phyloP scores from a whole-genome alignment of 1,140 invertebrate genomes.

The Drosophila athabasca region DNA sequence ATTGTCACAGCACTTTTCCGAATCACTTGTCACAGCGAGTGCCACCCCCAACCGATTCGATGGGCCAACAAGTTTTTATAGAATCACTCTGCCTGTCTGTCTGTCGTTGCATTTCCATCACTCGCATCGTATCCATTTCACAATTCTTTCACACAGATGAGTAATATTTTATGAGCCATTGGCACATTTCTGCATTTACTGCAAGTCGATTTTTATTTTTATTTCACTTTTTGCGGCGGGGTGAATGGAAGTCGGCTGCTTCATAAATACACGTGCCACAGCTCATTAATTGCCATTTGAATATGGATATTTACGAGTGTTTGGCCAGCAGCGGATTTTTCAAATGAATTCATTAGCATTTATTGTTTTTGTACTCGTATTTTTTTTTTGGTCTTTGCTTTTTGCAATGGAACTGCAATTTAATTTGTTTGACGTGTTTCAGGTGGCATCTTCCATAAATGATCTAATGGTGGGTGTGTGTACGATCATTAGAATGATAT shows the following conservation, averaged over 20 bases:
- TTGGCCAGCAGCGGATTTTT: conserved; percentile 13
- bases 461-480: conserved; percentile 12
- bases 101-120: conserved; percentile 27
- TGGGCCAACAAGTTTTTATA: conserved; percentile 1
- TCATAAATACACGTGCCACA: conserved; percentile 16
- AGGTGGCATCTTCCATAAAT: not conserved
- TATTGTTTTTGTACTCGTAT: conserved; percentile 6
- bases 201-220: conserved; percentile 19
- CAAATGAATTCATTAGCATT: conserved; percentile 33
- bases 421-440: conserved; percentile 42
- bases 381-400: conserved; percentile 4
- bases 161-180: conserved; percentile 19
- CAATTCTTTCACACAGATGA: conserved; percentile 23
- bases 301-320: conserved; percentile 25
- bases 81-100: conserved; percentile 5
- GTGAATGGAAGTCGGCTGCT: not conserved
- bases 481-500: not conserved
- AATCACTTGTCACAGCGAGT: conserved; percentile 19
- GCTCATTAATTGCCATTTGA: conserved; percentile 8
- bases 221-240: conserved; percentile 1
- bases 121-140: conserved; percentile 20
- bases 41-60: conserved; percentile 8
- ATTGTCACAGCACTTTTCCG: conserved; percentile 8
- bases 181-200: not conserved
- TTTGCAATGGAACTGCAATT: conserved; percentile 9